Evolutionary conservation across 2,888 invertebrate species (phyloP).

Genomic region (Rutpela maculata): DNA sequence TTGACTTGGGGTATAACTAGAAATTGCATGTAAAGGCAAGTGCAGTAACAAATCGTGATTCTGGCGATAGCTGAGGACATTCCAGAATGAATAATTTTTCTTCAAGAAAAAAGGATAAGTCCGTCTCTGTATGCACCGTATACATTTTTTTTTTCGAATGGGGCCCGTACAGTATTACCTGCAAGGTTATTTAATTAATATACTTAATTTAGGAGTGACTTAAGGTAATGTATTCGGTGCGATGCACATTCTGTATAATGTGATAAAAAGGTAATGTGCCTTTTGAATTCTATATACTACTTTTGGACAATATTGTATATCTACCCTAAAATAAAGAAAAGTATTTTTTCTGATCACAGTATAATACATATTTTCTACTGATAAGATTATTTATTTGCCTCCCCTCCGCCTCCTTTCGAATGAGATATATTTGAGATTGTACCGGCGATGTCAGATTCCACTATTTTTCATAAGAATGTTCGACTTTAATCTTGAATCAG

Average conservation of each 20-base stretch:
- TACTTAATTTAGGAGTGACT: conserved; percentile 42
- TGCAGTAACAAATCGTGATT: too few relatives aligned
- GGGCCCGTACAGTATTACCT: background rate
- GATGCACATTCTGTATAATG: conserved; percentile 51
- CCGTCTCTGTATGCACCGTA: too few relatives aligned
- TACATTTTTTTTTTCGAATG: background rate
- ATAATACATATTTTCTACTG: conserved; percentile 47
- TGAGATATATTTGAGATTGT: conserved; percentile 37
- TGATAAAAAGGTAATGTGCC: conserved; percentile 53
- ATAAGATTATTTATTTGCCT: conserved; percentile 23
- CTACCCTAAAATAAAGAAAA: conserved; percentile 29
- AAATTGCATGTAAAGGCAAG: too few relatives aligned
- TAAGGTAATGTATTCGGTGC: conserved; percentile 51
- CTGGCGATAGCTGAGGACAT: too few relatives aligned
- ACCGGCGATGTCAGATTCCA: conserved; percentile 11
- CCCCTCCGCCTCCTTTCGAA: conserved; percentile 29
- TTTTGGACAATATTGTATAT: conserved; percentile 49
- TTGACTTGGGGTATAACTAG: too few relatives aligned
- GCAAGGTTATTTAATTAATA: conserved; percentile 18
- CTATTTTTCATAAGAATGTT: too few relatives aligned
- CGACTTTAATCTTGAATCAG: too few relatives aligned
- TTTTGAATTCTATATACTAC: conserved; percentile 45
- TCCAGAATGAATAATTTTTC: too few relatives aligned
- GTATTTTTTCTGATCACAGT: conserved; percentile 46
- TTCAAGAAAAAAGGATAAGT: too few relatives aligned